Conservation (phyloP, 1,140 invertebrate species). For the Geopemphigus sp. region DNA sequence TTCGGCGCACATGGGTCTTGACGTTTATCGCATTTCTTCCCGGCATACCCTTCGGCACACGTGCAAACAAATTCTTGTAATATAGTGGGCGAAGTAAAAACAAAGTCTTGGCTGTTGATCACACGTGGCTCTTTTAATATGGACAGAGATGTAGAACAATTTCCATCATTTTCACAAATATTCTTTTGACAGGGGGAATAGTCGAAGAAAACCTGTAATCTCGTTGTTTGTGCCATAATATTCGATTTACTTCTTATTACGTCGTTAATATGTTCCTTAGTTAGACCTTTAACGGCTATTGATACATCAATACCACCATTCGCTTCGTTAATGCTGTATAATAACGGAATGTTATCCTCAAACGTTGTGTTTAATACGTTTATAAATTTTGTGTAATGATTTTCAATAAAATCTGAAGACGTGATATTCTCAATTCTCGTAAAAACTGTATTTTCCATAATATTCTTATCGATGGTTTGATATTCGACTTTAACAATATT, state of each 20-base stretch:
- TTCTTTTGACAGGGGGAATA: conserved; percentile 71
- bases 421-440: conserved; percentile 71
- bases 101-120: conserved; percentile 72
- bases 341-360: conserved; percentile 63
- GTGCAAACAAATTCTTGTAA: conserved; percentile 74
- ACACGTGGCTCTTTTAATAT: conserved; percentile 69
- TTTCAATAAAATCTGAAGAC: conserved; percentile 70
- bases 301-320: conserved; percentile 68
- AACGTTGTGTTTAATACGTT: conserved; percentile 67
- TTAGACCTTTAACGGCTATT: conserved; percentile 65
- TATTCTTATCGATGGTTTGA: conserved; percentile 73
- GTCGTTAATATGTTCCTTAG: conserved; percentile 63
- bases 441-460: conserved; percentile 78
- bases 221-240: conserved; percentile 25
- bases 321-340: conserved; percentile 73
- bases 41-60: conserved; percentile 75
- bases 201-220: conserved; percentile 62
- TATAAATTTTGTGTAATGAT: conserved; percentile 71
- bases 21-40: conserved; percentile 74
- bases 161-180: conserved; percentile 72
- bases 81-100: conserved; percentile 77
- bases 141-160: conserved; percentile 71
- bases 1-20: conserved; percentile 90
- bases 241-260: conserved; percentile 61
- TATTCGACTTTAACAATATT: conserved; percentile 83